Conservation (phyloP, 1,140 invertebrate species). For the Bombyx mandarina region DNA sequence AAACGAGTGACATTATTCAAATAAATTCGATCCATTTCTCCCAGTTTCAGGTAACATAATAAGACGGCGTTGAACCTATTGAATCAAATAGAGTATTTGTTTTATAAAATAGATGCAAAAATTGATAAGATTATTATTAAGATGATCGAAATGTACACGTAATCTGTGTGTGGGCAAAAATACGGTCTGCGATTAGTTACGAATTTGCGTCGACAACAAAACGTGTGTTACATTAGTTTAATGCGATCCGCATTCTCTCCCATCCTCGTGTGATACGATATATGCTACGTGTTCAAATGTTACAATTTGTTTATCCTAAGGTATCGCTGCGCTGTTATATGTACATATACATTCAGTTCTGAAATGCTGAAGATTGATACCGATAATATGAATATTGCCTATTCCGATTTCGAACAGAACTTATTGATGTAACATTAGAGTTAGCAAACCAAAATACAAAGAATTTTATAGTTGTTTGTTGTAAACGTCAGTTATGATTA, state of each 20-base stretch:
- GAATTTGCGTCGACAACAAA: slow-evolving; percentile 30
- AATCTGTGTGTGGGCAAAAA: slow-evolving; percentile 1
- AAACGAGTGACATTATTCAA: no score
- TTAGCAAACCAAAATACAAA: slow-evolving; percentile 51
- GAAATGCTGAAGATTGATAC: slow-evolving; percentile 28
- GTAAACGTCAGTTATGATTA: slow-evolving; percentile 68
- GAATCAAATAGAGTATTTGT: no score
- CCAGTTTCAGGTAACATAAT: no score
- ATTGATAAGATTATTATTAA: no score
- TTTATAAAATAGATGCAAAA: no score
- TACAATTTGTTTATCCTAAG: slow-evolving; percentile 27
- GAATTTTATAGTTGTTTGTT: slow-evolving; percentile 69
- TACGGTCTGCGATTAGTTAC: slow-evolving; percentile 15
- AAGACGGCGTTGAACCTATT: no score
- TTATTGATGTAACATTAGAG: slow-evolving; percentile 48
- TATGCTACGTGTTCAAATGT: slow-evolving; percentile 45
- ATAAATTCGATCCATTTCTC: no score
- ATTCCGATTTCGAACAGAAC: slow-evolving; percentile 25
- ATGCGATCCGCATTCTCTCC: slow-evolving; percentile 24
- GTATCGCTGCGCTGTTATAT: slow-evolving; percentile 18
- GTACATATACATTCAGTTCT: slow-evolving; percentile 13
- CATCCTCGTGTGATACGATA: slow-evolving; percentile 39
- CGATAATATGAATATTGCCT: slow-evolving; percentile 16
- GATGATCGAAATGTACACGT: background rate
- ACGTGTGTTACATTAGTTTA: slow-evolving; percentile 14